Evolutionary conservation across 2,888 invertebrate genomes (phyloP).

Genomic region (Patella ulyssiponensis): DNA sequence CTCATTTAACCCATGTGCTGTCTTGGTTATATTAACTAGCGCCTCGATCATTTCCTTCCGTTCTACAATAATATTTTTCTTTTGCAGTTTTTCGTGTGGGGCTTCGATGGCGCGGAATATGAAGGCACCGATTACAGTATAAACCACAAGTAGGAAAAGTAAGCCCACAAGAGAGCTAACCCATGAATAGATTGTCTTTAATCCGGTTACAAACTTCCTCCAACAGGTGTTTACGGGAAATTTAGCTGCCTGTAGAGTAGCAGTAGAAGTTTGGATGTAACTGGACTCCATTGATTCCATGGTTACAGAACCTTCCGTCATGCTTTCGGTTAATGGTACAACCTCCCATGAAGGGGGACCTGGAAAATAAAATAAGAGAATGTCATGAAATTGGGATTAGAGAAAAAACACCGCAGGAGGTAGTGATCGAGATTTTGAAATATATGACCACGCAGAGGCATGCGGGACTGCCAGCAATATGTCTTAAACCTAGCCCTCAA

Average conservation of each 20-base stretch:
- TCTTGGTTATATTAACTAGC: slow-evolving; percentile 78
- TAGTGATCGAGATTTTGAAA: no score
- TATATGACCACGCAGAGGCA: no score
- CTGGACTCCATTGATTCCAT: slow-evolving; percentile 16
- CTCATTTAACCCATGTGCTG: slow-evolving; percentile 22
- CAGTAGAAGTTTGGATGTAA: slow-evolving; percentile 20
- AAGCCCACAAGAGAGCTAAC: slow-evolving; percentile 77
- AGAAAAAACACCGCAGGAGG: no score
- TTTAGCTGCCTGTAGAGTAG: slow-evolving; percentile 11
- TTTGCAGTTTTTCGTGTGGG: slow-evolving; percentile 87
- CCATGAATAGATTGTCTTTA: slow-evolving; percentile 18
- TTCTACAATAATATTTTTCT: slow-evolving; percentile 84
- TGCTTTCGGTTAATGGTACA: slow-evolving; percentile 33
- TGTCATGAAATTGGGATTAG: no score
- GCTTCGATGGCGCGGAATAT: slow-evolving; percentile 87
- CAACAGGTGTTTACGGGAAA: not conserved
- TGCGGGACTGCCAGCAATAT: no score
- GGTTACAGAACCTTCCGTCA: slow-evolving; percentile 21
- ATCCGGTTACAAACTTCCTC: not conserved
- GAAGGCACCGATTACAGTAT: slow-evolving; percentile 86
- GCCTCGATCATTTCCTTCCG: slow-evolving; percentile 88
- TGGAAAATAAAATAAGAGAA: not conserved
- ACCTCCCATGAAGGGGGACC: not conserved
- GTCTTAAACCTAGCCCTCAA: no score
- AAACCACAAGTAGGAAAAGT: slow-evolving; percentile 82